Evolutionary conservation across 2,888 invertebrate genomes (phyloP), one percentile per base, ranked within the genome.

Genomic region (Andrena dorsata): DNA sequence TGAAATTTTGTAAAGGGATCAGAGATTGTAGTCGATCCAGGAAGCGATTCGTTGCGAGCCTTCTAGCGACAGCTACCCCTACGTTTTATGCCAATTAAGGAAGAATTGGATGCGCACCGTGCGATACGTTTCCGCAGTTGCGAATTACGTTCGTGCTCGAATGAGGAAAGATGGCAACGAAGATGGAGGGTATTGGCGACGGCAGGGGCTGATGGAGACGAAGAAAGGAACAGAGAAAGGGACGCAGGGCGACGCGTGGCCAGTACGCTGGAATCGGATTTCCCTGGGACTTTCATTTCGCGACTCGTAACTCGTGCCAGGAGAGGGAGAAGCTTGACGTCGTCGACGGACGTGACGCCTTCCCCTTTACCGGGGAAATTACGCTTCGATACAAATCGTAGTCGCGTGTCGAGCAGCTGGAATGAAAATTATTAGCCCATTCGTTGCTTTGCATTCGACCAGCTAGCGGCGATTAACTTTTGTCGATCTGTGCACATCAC

Each of bases 261-360:
- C 75, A 72, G 53, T 71, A 72, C 65, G 58, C 53, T 78, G 73
- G 79, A 84, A 88, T 89, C 84, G 86, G 84, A 86, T 87, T 88
- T 88, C 78, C 82, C 81, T 70, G 72, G 79, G 85, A 88, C 87
- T 91, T 90, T 91, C 89, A 91, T 92, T 92, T 92, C 85, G 71
- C 66, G 90, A 87, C 81, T 83, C 89, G 89, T 89, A 89, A 86
- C 86, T 89, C 85, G 82, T 84, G 82, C 84, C 16, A 30, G 49
- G n/a, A 26, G 30, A 61, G 47, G 20, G 53, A 16, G 20, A 10
- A 13, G 79, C 35, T 68, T 56, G 75, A 56, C 80, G 65, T 63
- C 69, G 84, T 68, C 81, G 75, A 82, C 76, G 56, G 68, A 74
- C 84, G 76, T 63, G 47, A 60, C 32, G 16, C 72, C 73, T 78